Evolutionary conservation across 2,797 vertebrate genomes (phyloP).

Genomic region (Megalops cyprinoides): DNA sequence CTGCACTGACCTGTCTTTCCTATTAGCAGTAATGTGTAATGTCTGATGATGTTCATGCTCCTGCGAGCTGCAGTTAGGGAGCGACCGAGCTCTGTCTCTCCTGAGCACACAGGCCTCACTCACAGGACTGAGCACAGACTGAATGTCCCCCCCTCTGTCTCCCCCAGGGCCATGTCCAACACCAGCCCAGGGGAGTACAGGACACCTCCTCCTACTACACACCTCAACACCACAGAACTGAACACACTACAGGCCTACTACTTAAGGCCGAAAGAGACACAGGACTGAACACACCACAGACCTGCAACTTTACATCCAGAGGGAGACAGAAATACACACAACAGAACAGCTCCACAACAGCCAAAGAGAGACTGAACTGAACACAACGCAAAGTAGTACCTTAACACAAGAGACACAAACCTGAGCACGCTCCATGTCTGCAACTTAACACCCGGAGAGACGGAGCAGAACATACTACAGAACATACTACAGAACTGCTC

Average conservation of each 20-base stretch:
- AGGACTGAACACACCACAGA: neutral
- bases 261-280: neutral
- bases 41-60: neutral
- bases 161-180: neutral
- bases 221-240: neutral
- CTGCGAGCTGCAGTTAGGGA: neutral
- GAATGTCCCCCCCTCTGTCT: too few relatives aligned
- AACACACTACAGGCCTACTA: neutral
- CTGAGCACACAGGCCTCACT: neutral
- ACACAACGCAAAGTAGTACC: neutral
- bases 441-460: too few relatives aligned
- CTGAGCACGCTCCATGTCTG: neutral
- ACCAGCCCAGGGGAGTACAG: too few relatives aligned
- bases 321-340: neutral
- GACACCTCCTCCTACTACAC: neutral
- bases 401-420: neutral
- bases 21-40: neutral
- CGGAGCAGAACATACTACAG: too few relatives aligned
- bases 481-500: too few relatives aligned
- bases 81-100: too few relatives aligned
- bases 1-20: neutral
- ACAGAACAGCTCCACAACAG: neutral
- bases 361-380: conserved; percentile 2
- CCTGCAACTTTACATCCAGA: neutral
- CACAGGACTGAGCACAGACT: neutral